phyloP scores from a whole-genome alignment of 2,113 vertebrate genomes.

The Hyaena hyaena region DNA sequence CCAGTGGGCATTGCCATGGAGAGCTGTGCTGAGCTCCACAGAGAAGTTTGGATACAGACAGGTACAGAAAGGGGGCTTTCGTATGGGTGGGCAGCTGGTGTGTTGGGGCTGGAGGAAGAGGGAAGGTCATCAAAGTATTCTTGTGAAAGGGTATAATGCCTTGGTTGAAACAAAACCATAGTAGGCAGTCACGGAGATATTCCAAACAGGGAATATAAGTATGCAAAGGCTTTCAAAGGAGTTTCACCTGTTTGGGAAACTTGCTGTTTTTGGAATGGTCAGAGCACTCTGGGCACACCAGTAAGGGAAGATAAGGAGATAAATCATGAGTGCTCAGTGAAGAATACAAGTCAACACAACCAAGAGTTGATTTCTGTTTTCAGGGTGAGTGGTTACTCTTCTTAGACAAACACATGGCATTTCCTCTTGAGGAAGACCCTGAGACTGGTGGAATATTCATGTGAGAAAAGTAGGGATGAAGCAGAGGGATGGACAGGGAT shows the following conservation, averaged over 20 bases:
- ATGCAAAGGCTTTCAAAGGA: not conserved
- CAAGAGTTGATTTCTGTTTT: not conserved
- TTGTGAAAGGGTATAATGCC: not conserved
- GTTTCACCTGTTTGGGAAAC: not conserved
- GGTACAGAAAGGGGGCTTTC: not conserved
- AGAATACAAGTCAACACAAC: not conserved
- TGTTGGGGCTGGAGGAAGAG: not conserved
- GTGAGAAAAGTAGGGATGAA: not conserved
- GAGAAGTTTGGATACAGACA: not conserved
- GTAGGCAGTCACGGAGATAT: not conserved
- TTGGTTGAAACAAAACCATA: not conserved
- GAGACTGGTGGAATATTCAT: not conserved
- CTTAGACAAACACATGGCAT: not conserved
- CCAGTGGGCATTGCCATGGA: not conserved
- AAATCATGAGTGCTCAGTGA: not conserved
- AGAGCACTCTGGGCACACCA: accelerated
- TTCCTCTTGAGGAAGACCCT: not conserved
- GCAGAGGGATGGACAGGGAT: not conserved
- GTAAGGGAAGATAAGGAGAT: not conserved
- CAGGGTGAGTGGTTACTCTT: not conserved
- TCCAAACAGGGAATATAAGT: not conserved
- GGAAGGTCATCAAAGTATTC: not conserved
- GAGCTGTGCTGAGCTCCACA: not conserved
- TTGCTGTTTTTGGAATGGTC: not conserved
- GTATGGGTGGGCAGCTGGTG: not conserved